Evolutionary conservation across 2,113 vertebrate species (phyloP).

Genomic region (Equus przewalskii): DNA sequence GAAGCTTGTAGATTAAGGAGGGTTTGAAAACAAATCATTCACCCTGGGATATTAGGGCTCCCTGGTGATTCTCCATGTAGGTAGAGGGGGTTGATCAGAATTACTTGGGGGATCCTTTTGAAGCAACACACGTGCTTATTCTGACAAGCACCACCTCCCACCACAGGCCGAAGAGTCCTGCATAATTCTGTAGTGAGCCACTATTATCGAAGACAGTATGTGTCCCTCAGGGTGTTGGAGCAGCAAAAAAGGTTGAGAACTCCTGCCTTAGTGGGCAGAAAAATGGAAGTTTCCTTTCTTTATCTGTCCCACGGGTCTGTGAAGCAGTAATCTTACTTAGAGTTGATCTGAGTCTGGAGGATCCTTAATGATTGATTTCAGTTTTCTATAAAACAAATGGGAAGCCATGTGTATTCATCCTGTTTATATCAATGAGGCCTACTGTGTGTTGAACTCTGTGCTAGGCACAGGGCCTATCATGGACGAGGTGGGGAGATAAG

Average conservation of each 20-base stretch:
- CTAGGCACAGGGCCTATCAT: not conserved
- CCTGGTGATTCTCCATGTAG: not conserved
- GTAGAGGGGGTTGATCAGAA: not conserved
- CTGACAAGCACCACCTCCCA: not conserved
- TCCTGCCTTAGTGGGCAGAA: not conserved
- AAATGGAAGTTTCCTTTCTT: not conserved
- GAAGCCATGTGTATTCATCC: not conserved
- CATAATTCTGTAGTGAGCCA: not conserved
- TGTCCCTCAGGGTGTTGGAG: not conserved
- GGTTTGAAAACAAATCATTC: not conserved
- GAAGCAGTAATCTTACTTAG: not conserved
- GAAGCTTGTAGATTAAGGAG: not conserved
- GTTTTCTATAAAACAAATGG: not conserved
- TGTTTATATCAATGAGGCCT: not conserved
- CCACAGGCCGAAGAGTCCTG: not conserved
- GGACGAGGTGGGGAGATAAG: not conserved
- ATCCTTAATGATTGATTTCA: not conserved
- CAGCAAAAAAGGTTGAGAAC: not conserved
- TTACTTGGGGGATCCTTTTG: not conserved
- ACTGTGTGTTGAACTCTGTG: not conserved
- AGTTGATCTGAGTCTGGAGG: not conserved
- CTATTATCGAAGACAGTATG: not conserved
- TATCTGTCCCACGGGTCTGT: not conserved
- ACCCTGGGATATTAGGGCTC: not conserved
- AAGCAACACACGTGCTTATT: not conserved